A percentile compares a stretch with the other conserved stretches of the same genome.
Evolutionary conservation across 2,888 invertebrate species (phyloP).

Genomic region (Orthonychiurus folsomi): DNA sequence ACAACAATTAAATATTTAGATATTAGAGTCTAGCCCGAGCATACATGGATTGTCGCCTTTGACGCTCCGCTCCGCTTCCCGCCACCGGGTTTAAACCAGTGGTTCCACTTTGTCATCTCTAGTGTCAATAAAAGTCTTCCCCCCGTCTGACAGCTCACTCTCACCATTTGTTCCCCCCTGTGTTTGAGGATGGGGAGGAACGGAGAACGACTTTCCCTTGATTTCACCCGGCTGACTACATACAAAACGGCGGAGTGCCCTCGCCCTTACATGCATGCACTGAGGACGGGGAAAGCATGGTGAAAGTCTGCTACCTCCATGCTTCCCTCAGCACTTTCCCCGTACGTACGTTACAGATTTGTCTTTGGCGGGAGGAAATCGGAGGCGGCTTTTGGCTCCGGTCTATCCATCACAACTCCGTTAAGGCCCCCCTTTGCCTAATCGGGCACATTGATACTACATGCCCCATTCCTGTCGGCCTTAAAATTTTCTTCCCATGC

Average conservation of each 20-base stretch:
- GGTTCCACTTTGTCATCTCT: constrained; percentile 28
- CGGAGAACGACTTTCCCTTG: background rate
- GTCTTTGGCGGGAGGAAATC: background rate
- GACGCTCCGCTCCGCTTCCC: too few species aligned
- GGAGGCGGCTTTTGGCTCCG: constrained; percentile 1
- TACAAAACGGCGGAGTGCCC: background rate
- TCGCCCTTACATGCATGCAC: too few species aligned
- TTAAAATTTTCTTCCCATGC: background rate
- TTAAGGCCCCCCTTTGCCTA: background rate
- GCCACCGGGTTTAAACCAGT: background rate
- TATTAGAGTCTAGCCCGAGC: too few species aligned
- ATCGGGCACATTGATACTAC: constrained; percentile 4
- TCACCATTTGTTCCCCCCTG: constrained; percentile 14
- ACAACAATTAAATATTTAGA: too few species aligned
- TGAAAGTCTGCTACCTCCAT: too few species aligned
- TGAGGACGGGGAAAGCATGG: background rate
- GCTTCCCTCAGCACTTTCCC: constrained; percentile 9
- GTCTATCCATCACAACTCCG: constrained; percentile 4
- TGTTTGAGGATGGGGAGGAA: too few species aligned
- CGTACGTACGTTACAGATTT: background rate
- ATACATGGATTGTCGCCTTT: too few species aligned
- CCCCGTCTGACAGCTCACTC: constrained; percentile 25
- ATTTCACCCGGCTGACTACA: background rate
- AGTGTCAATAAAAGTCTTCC: constrained; percentile 31
- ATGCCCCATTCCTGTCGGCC: constrained; percentile 2